These are phyloP conservation scores for Pristionchus entomophagus DNA, from an alignment of 2,888 invertebrate species.

Conservation along the genomic window DNA sequence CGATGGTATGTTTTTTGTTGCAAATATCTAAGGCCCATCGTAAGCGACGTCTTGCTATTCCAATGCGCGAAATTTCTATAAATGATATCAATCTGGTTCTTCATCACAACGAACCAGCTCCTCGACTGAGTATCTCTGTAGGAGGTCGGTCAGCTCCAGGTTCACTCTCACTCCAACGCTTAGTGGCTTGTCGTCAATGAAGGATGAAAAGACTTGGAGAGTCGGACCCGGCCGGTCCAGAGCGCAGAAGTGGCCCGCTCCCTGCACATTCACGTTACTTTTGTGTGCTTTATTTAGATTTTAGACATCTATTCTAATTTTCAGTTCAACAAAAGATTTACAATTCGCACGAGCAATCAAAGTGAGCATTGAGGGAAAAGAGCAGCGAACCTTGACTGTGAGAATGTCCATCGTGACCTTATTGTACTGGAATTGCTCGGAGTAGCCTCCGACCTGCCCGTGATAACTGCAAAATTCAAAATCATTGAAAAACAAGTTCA, in stretches of 20 bases:
- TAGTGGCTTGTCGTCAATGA: neutral
- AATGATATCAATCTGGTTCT: neutral
- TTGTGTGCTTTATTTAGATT: too few species aligned
- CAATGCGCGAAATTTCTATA: too few species aligned
- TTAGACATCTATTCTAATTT: too few species aligned
- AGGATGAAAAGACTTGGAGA: slow-evolving; percentile 12
- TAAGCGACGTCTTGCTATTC: too few species aligned
- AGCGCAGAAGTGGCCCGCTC: slow-evolving; percentile 11
- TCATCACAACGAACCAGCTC: too few species aligned
- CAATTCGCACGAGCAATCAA: too few species aligned
- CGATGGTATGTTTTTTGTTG: too few species aligned
- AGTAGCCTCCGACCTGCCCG: slow-evolving; percentile 54
- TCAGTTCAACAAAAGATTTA: too few species aligned
- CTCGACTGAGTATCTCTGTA: neutral
- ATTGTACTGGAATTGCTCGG: slow-evolving; percentile 54
- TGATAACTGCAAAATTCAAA: neutral
- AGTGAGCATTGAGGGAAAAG: too few species aligned
- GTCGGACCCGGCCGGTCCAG: slow-evolving; percentile 33
- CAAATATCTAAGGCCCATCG: too few species aligned
- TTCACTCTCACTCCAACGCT: neutral
- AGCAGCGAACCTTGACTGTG: slow-evolving; percentile 62
- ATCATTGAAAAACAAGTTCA: neutral
- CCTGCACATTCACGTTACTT: too few species aligned
- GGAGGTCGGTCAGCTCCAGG: neutral
- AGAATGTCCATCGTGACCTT: slow-evolving; percentile 60